Evolutionary conservation across 2,888 invertebrate genomes (phyloP).

Genomic region (Agriopis aurantiaria): DNA sequence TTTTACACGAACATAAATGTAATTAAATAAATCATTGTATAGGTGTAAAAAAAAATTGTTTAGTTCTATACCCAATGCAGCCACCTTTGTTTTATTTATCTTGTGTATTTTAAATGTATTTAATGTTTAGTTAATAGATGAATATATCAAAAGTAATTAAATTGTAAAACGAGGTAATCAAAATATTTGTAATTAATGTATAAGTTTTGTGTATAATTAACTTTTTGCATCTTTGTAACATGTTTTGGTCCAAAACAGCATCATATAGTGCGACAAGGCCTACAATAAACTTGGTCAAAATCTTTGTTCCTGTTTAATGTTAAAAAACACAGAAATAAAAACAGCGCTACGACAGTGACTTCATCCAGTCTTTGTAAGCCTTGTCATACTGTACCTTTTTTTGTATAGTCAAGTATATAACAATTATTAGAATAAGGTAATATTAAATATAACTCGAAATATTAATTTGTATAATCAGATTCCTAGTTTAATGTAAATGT

Average conservation of each 20-base stretch:
- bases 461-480: conserved; percentile 3
- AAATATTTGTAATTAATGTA: conserved; percentile 7
- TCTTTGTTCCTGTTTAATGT: too few species aligned
- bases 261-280: background rate
- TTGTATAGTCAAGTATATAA: too few species aligned
- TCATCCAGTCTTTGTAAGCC: too few species aligned
- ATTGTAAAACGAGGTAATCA: background rate
- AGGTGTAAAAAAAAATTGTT: conserved; percentile 45
- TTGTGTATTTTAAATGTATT: conserved; percentile 10
- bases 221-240: background rate
- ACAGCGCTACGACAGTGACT: too few species aligned
- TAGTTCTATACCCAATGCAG: conserved; percentile 12
- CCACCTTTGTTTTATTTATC: background rate
- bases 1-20: conserved; percentile 29
- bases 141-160: conserved; percentile 2
- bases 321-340: too few species aligned
- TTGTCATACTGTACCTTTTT: too few species aligned
- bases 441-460: background rate
- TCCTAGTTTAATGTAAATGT: background rate
- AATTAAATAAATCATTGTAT: conserved; percentile 42
- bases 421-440: background rate
- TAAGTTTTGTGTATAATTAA: background rate
- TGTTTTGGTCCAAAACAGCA: background rate
- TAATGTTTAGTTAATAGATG: background rate
- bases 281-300: background rate